phyloP scores from a whole-genome alignment of 2,113 vertebrate genomes.

The Motacilla tschutschensis region DNA sequence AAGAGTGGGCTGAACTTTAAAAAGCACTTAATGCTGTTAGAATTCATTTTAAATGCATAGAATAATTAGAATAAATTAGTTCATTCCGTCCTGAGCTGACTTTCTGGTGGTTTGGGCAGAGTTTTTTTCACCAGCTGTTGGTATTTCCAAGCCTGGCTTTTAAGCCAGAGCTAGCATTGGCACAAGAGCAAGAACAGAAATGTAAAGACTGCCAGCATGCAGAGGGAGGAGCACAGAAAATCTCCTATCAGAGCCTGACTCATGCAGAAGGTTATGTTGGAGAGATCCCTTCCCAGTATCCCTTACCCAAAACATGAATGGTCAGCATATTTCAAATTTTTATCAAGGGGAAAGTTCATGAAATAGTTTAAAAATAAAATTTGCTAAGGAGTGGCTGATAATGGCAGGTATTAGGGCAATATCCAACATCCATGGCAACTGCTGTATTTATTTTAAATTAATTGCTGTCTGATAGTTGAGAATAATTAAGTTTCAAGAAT shows the following conservation, averaged over 20 bases:
- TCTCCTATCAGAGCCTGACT: slow-evolving; percentile 19
- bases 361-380: background rate
- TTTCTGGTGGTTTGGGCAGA: background rate
- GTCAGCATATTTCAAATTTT: background rate
- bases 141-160: background rate
- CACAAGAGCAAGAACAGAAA: background rate
- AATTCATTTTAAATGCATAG: background rate
- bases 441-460: background rate
- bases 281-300: background rate
- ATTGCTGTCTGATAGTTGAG: background rate
- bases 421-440: background rate
- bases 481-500: background rate
- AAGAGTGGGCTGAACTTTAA: background rate
- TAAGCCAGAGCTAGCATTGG: background rate
- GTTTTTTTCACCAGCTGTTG: background rate
- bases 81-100: background rate
- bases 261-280: background rate
- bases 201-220: background rate
- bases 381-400: background rate
- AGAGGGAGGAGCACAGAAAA: slow-evolving; percentile 23
- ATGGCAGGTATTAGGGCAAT: background rate
- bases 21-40: background rate
- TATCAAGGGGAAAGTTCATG: background rate
- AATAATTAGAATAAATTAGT: background rate
- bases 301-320: background rate